Evolutionary conservation across 2,113 vertebrate species (phyloP).

Genomic region (Rhipidura dahli): DNA sequence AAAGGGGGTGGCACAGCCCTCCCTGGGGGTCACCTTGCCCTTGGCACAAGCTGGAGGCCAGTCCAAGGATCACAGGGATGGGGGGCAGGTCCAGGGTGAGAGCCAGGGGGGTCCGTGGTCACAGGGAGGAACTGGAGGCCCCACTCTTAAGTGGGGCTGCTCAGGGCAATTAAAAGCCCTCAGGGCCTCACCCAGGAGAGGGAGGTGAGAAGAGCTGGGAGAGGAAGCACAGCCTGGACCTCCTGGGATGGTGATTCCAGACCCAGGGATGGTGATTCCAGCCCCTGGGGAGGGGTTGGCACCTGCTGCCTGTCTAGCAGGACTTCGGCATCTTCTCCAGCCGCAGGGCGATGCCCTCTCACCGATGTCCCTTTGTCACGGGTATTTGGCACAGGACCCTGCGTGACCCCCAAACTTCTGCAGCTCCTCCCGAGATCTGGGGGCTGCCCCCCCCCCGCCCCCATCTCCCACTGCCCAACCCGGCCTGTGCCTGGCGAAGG

Average conservation of each 20-base stretch:
- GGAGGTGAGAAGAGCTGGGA: neutral
- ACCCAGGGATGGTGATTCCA: neutral
- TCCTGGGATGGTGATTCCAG: neutral
- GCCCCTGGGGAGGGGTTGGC: too few relatives aligned
- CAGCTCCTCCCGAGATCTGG: neutral
- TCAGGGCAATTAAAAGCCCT: neutral
- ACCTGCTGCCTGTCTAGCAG: neutral
- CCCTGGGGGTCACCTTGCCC: neutral
- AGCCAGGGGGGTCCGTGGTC: fast-evolving
- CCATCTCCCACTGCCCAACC: neutral
- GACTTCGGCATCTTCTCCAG: neutral
- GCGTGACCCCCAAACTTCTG: too few relatives aligned
- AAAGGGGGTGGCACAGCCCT: fast-evolving
- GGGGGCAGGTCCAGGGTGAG: neutral
- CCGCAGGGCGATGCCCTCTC: fast-evolving
- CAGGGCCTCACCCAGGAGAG: neutral
- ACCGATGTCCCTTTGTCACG: neutral
- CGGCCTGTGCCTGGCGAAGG: neutral
- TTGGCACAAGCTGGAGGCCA: neutral
- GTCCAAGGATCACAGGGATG: neutral
- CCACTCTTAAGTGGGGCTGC: neutral
- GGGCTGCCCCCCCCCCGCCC: neutral
- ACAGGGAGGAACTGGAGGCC: fast-evolving
- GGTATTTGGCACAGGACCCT: fast-evolving
- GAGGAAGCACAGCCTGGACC: neutral